Percentiles rank a stretch among this genome's conserved stretches.
These are phyloP conservation scores for Polydrusus pterygomalis DNA, from an alignment of 2,888 invertebrate species.

Conservation along the genomic window DNA sequence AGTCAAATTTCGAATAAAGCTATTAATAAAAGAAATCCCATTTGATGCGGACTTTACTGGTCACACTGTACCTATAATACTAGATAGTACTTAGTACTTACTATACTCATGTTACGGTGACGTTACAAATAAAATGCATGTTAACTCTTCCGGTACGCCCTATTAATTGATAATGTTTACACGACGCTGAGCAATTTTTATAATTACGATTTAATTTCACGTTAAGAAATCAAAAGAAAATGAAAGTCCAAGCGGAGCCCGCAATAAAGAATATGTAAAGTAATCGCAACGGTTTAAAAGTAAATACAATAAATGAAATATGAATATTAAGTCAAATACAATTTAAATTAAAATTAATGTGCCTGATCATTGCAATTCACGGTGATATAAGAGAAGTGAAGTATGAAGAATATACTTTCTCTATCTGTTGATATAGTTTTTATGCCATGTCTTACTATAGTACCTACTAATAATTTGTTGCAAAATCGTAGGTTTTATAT, in stretches of 20 bases:
- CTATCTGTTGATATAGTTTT: constrained; percentile 5
- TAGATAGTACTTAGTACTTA: no score
- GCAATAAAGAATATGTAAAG: not conserved
- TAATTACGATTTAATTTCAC: constrained; percentile 1
- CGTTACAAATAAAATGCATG: no score
- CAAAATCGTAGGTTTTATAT: no score
- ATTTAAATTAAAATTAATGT: constrained; percentile 8
- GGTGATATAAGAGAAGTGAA: not conserved
- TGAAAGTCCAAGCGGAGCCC: constrained; percentile 4
- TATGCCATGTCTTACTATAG: not conserved
- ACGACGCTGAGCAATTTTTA: not conserved
- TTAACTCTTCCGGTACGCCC: not conserved
- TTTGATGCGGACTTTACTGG: no score
- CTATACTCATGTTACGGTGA: no score
- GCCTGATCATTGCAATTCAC: not conserved
- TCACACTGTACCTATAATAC: no score
- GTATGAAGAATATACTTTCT: constrained; percentile 21
- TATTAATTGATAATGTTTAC: not conserved
- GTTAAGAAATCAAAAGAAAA: constrained; percentile 19
- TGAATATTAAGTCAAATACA: not conserved
- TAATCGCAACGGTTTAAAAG: constrained; percentile 7
- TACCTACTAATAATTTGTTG: not conserved
- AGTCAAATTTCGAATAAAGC: no score
- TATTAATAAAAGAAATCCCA: no score
- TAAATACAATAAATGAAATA: constrained; percentile 19